Evolutionary conservation across 2,888 invertebrate genomes (phyloP).

Genomic region (Sinopyrophorus schimmeli): DNA sequence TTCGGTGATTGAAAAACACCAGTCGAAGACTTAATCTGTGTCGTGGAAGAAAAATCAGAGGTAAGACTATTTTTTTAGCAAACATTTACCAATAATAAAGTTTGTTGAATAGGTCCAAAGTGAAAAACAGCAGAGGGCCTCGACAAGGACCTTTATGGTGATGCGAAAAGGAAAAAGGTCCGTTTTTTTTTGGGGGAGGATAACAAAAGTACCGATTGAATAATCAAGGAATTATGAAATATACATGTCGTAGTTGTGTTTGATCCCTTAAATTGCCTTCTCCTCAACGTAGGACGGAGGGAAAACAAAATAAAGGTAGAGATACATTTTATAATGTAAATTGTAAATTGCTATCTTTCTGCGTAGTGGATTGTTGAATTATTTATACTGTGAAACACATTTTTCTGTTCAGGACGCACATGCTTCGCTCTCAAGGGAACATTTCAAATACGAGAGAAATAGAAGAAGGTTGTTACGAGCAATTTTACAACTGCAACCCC

Average conservation of each 20-base stretch:
- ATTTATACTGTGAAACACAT: constrained; percentile 37
- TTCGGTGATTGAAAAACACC: no score
- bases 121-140: no score
- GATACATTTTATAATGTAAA: constrained; percentile 39
- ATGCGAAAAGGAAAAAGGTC: no score
- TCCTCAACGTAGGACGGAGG: not conserved
- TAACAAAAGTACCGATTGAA: no score
- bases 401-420: constrained; percentile 35
- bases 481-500: constrained; percentile 20
- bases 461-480: constrained; percentile 26
- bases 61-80: no score
- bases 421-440: constrained; percentile 32
- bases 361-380: constrained; percentile 36
- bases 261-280: constrained; percentile 8
- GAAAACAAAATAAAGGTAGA: constrained; percentile 6
- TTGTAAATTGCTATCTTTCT: constrained; percentile 33
- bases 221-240: constrained; percentile 5
- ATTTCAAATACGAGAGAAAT: constrained; percentile 35
- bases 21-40: no score
- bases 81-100: no score
- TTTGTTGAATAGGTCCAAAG: no score
- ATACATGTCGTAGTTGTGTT: constrained; percentile 4
- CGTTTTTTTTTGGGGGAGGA: no score
- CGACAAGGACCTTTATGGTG: no score
- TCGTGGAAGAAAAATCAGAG: no score